Percentiles rank a stretch among this genome's conserved stretches.
Evolutionary conservation across 2,797 vertebrate genomes (phyloP).

Genomic region (Mastacembelus armatus): DNA sequence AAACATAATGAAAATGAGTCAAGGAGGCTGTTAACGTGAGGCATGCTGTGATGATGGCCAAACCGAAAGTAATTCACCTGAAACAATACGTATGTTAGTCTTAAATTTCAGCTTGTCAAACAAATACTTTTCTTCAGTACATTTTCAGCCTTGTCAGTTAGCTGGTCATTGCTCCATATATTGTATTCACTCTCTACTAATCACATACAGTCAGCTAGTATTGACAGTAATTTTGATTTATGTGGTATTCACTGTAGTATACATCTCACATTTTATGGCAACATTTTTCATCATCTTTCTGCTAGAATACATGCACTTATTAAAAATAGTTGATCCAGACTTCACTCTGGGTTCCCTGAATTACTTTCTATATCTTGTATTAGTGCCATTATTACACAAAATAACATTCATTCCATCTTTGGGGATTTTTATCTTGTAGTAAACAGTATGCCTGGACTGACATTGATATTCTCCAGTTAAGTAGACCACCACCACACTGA

Average conservation of each 20-base stretch:
- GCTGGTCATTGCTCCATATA: too few relatives aligned
- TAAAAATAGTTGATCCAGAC: neutral
- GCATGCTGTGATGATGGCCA: neutral
- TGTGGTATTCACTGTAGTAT: neutral
- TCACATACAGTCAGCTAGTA: neutral
- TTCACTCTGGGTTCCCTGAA: neutral
- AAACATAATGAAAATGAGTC: neutral
- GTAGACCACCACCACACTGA: neutral
- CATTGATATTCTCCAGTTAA: neutral
- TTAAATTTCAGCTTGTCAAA: too few relatives aligned
- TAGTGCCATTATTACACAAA: neutral
- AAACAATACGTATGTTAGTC: too few relatives aligned
- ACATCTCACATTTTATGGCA: too few relatives aligned
- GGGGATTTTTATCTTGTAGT: neutral
- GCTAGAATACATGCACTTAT: too few relatives aligned
- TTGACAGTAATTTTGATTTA: neutral
- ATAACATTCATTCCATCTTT: neutral
- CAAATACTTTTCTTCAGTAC: too few relatives aligned
- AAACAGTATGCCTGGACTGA: neutral
- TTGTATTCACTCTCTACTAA: too few relatives aligned
- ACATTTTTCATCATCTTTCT: neutral
- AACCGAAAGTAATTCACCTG: neutral
- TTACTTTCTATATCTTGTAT: neutral
- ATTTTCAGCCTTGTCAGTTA: neutral
- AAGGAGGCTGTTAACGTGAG: too few relatives aligned